Conservation (phyloP, 2,113 vertebrate species). For the Pseudonaja textilis region DNA sequence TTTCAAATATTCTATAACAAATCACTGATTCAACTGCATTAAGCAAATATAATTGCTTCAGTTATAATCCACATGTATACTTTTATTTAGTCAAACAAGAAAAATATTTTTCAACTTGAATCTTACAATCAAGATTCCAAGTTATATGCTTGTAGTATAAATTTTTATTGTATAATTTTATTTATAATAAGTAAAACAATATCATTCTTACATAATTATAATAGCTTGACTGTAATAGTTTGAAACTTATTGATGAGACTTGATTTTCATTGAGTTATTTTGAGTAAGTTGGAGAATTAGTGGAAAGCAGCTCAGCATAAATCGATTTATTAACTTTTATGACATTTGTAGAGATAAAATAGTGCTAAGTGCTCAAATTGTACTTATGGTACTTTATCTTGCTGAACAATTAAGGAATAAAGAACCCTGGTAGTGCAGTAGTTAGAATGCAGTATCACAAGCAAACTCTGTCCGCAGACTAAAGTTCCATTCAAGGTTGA, state of each 20-base stretch:
- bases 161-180: slow-evolving; percentile 17
- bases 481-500: too few relatives aligned
- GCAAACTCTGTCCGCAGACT: too few relatives aligned
- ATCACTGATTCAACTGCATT: background rate
- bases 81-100: slow-evolving; percentile 4
- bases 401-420: background rate
- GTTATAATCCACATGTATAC: background rate
- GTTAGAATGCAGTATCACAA: too few relatives aligned
- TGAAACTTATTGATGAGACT: background rate
- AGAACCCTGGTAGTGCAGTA: too few relatives aligned
- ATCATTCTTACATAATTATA: background rate
- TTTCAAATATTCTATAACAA: slow-evolving; percentile 2
- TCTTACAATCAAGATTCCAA: background rate
- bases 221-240: background rate
- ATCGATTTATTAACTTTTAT: background rate
- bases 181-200: background rate
- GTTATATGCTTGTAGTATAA: accelerated
- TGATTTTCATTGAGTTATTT: background rate
- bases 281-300: background rate
- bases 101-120: background rate
- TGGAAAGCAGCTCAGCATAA: background rate
- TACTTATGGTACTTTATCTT: background rate
- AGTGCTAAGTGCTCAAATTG: background rate
- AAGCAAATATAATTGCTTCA: background rate
- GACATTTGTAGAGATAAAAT: background rate